phyloP scores from a whole-genome alignment of 2,113 vertebrate species.

The Verasper variegatus region DNA sequence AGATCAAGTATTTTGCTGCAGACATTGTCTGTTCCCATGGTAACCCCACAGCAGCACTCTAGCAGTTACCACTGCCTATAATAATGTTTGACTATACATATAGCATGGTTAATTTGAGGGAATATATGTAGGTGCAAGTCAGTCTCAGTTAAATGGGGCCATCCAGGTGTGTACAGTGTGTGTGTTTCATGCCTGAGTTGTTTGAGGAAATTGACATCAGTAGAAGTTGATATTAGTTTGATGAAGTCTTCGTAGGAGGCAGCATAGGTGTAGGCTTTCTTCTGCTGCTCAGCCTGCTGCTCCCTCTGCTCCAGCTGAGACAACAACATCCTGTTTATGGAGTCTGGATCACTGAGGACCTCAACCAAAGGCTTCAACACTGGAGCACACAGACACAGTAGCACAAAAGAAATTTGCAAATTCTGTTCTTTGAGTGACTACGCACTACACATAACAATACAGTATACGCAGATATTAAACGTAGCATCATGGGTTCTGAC shows the following conservation, averaged over 20 bases:
- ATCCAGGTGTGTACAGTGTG: not conserved
- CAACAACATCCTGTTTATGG: constrained; percentile 95
- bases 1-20: constrained; percentile 16
- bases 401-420: too few species aligned
- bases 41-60: constrained; percentile 51
- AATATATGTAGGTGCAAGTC: too few species aligned
- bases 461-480: too few species aligned
- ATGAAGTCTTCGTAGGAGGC: constrained; percentile 99
- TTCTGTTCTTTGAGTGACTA: too few species aligned
- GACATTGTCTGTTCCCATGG: constrained; percentile 68
- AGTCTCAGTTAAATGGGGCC: constrained; percentile 1
- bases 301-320: constrained; percentile 95
- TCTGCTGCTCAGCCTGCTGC: constrained; percentile 94
- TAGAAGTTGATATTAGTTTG: constrained; percentile 95
- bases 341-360: constrained; percentile 95
- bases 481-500: too few species aligned
- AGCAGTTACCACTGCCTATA: constrained; percentile 7
- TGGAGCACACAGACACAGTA: constrained; percentile 58
- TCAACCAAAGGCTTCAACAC: constrained; percentile 96
- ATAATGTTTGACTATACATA: constrained; percentile 14
- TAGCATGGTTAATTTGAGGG: not conserved
- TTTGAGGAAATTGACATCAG: constrained; percentile 95
- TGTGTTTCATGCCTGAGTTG: constrained; percentile 87
- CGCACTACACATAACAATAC: too few species aligned
- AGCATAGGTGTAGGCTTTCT: constrained; percentile 96